These are phyloP conservation scores for Gila robusta DNA, from an alignment of 2,797 vertebrate species.

Conservation along the genomic window DNA sequence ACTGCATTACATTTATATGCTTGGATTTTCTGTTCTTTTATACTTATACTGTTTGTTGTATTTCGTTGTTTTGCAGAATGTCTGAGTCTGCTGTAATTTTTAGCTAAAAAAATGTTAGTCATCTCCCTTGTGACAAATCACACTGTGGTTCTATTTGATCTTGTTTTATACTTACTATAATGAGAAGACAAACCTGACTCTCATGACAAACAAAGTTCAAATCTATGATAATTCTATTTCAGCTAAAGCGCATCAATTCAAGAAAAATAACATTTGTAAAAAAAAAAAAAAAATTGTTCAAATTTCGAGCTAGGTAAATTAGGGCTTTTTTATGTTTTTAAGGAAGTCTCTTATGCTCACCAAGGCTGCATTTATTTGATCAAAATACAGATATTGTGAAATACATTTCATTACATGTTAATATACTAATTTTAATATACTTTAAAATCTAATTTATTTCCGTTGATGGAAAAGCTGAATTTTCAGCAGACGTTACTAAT, in stretches of 20 bases:
- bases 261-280: neutral
- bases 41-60: neutral
- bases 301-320: neutral
- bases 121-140: slow-evolving; percentile 7
- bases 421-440: neutral
- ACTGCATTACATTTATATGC: neutral
- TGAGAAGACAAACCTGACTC: slow-evolving; percentile 12
- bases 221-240: slow-evolving; percentile 5
- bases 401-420: neutral
- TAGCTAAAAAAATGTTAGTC: neutral
- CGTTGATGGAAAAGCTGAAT: neutral
- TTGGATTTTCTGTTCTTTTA: neutral
- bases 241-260: neutral
- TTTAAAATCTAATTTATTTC: neutral
- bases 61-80: slow-evolving; percentile 1
- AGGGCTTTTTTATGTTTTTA: neutral
- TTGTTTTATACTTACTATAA: slow-evolving; percentile 13
- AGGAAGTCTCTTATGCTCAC: neutral
- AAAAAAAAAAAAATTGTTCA: neutral
- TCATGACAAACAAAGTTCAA: neutral
- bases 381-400: neutral
- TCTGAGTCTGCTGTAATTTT: slow-evolving; percentile 35
- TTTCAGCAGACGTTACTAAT: neutral
- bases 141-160: slow-evolving; percentile 14
- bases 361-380: neutral